Evolutionary conservation across 2,113 vertebrate species (phyloP), one percentile per base, ranked within the genome.

Genomic region (Caretta caretta): DNA sequence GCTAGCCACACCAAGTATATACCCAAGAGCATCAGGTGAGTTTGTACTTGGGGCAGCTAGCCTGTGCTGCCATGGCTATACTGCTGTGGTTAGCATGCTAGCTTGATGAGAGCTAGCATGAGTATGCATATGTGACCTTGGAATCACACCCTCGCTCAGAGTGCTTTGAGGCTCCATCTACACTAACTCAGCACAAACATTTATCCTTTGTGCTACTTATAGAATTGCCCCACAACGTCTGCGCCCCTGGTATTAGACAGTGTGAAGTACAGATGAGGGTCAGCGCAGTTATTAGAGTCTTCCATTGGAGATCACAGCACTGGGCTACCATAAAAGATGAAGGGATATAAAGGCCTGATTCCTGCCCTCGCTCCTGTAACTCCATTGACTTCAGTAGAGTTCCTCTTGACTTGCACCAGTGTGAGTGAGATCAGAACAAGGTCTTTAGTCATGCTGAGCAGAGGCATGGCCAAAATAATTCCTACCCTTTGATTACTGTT

Each of bases 391-490:
- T 50, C 0, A 0, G 46, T 13, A 25, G 76, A 38, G 53, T 84
- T 86, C 56, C 48, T 81, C 62, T 86, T 79, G 87, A 11, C 53
- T 86, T 83, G 24, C 87, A 13, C 3, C 51, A 10, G 49, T 24
- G 69, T 4, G 29, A 87, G 49, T 29, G 93, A 57, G 29, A 87
- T 87, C 0, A 0, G 56, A 90, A 42, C 90, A 1, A 1, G 84
- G 84, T 94, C 88, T 84, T 35, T 83, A 89, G 62, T 96, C 84
- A 90, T 90, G 31, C 84, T 81, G 88, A 57, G n/a, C 48, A 78
- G 94, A 96, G 90, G 82, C 94, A 86, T 86, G 96, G 94, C 96
- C 97, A 92, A 94, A 88, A 85, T 93, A 94, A 86, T 96, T 97
- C 83, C 80, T 95, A 93, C 95, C 88, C 95, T 97, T 97, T 87